These are phyloP conservation scores for Trachops cirrhosus DNA, from an alignment of 2,797 vertebrate species.

Conservation along the genomic window DNA sequence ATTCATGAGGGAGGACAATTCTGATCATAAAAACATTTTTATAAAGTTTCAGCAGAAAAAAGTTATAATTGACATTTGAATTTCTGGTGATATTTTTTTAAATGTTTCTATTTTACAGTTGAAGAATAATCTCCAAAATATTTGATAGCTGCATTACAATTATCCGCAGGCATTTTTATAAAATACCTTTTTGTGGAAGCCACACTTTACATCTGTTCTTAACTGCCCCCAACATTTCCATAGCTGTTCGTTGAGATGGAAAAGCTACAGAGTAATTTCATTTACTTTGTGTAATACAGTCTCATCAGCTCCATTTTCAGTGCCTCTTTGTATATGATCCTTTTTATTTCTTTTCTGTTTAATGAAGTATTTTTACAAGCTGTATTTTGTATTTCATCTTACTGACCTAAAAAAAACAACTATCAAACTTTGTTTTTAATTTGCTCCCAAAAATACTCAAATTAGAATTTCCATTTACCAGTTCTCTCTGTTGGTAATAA, in stretches of 20 bases:
- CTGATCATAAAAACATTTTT: neutral
- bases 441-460: slow-evolving; percentile 76
- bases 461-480: slow-evolving; percentile 83
- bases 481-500: slow-evolving; percentile 81
- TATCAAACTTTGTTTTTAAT: slow-evolving; percentile 70
- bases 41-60: neutral
- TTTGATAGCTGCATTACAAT: neutral
- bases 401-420: slow-evolving; percentile 40
- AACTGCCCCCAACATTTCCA: neutral
- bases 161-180: neutral
- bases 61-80: neutral
- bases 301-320: slow-evolving; percentile 54
- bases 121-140: neutral
- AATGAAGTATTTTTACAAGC: slow-evolving; percentile 72
- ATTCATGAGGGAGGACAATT: neutral
- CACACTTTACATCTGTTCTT: neutral
- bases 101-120: neutral
- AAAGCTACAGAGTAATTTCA: neutral
- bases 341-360: slow-evolving; percentile 62
- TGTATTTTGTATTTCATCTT: slow-evolving; percentile 75
- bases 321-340: slow-evolving; percentile 38
- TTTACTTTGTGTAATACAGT: slow-evolving; percentile 10
- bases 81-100: neutral
- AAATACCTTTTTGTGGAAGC: neutral
- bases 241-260: neutral